These are phyloP conservation scores for Cetonia aurata DNA, from an alignment of 2,888 invertebrate species.

Conservation along the genomic window DNA sequence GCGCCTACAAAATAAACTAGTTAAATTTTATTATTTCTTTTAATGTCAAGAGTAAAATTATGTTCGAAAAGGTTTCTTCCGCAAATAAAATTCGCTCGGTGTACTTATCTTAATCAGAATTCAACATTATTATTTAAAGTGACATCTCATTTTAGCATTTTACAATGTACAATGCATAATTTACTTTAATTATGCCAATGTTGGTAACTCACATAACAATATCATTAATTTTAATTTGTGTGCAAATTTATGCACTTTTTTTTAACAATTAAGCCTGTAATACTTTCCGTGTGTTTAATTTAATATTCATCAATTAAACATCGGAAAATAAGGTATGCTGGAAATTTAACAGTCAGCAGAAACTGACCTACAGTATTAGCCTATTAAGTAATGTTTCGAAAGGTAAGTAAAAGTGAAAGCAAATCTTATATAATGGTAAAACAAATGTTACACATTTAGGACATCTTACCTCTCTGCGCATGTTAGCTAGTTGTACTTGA, in stretches of 20 bases:
- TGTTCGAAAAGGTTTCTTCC: too few species aligned
- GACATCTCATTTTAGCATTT: neutral
- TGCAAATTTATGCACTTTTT: neutral
- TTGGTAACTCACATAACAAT: too few species aligned
- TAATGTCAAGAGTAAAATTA: too few species aligned
- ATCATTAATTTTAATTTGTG: neutral
- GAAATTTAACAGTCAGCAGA: neutral
- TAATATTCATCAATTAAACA: neutral
- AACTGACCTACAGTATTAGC: conserved; percentile 35
- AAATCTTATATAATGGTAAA: conserved; percentile 37
- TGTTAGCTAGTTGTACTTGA: too few species aligned
- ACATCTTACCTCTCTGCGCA: conserved; percentile 12
- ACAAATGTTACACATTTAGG: conserved; percentile 39
- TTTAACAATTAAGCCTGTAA: neutral
- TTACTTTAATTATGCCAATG: neutral
- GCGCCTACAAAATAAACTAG: too few species aligned
- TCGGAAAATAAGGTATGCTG: neutral
- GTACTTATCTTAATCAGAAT: too few species aligned
- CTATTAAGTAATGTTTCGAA: conserved; percentile 41
- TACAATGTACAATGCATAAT: neutral
- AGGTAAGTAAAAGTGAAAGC: conserved; percentile 43
- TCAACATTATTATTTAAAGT: too few species aligned
- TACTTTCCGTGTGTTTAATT: neutral
- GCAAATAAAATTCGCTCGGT: too few species aligned
- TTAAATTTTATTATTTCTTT: too few species aligned